Evolutionary conservation across 2,113 vertebrate species (phyloP).

Genomic region (Poecilia latipinna): DNA sequence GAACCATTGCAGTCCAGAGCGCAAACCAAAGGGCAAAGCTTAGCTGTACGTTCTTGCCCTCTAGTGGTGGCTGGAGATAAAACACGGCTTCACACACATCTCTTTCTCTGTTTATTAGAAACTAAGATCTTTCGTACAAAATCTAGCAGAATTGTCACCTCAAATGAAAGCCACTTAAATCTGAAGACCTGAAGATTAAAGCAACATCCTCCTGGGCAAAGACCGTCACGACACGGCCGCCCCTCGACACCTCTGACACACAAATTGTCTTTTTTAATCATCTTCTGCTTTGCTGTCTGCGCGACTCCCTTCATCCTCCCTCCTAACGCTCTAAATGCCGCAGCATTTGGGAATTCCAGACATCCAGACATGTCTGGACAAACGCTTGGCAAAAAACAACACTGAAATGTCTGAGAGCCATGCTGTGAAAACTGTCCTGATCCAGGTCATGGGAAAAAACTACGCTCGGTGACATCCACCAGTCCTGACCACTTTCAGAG

Average conservation of each 20-base stretch:
- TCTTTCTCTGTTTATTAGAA: neutral
- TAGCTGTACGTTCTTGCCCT: constrained; percentile 19
- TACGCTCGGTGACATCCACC: neutral
- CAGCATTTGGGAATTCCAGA: constrained; percentile 29
- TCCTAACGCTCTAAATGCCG: neutral
- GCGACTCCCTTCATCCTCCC: neutral
- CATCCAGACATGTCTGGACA: constrained; percentile 18
- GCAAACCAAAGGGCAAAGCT: neutral
- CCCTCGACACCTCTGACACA: neutral
- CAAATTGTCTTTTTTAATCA: neutral
- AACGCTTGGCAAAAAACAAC: constrained; percentile 25
- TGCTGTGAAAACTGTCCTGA: constrained; percentile 26
- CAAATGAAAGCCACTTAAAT: too few species aligned
- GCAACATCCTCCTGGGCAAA: neutral
- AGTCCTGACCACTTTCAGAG: neutral
- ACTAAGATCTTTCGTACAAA: neutral
- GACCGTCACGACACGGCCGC: neutral
- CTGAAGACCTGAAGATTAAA: neutral
- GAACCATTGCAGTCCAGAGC: neutral
- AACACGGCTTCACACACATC: neutral
- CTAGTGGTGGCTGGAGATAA: constrained; percentile 28
- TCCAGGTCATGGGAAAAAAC: constrained; percentile 1
- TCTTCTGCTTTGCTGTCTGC: constrained; percentile 1
- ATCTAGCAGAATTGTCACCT: neutral
- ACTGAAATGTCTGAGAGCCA: constrained; percentile 16